Percentiles rank a stretch among this genome's conserved stretches.
These are phyloP conservation scores for Naso thynnoides DNA, from an alignment of 2,797 vertebrate species.

Conservation along the genomic window DNA sequence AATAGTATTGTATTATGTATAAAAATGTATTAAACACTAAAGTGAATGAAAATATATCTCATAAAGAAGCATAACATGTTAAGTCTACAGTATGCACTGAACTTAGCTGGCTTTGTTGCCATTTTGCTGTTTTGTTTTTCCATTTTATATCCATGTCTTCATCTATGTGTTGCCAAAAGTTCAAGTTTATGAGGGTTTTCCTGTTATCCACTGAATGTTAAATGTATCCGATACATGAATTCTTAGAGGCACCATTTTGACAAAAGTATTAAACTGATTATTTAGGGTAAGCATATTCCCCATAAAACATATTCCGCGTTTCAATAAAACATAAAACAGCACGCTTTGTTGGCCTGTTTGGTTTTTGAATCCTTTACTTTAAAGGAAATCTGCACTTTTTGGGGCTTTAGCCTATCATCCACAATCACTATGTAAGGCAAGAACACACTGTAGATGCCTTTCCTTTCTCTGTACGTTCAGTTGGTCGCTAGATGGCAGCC, in stretches of 20 bases:
- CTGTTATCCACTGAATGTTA: conserved; percentile 31
- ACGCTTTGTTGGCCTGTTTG: conserved; percentile 12
- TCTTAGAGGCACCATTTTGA: background rate
- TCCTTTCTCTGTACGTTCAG: too few species aligned
- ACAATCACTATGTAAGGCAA: too few species aligned
- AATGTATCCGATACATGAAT: conserved; percentile 16
- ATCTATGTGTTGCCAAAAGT: background rate
- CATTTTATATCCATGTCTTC: conserved; percentile 4
- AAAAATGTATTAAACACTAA: conserved; percentile 17
- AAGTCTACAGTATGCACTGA: conserved; percentile 60
- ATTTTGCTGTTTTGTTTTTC: conserved; percentile 15
- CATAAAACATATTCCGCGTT: conserved; percentile 20
- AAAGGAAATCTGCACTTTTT: background rate
- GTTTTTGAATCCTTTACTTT: background rate
- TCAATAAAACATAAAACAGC: conserved; percentile 50
- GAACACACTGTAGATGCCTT: too few species aligned
- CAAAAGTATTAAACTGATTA: background rate
- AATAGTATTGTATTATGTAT: conserved; percentile 12
- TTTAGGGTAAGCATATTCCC: conserved; percentile 18
- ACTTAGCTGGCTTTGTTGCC: conserved; percentile 22
- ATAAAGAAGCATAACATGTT: conserved; percentile 28
- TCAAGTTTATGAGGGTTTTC: conserved; percentile 1
- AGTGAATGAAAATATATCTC: conserved; percentile 13
- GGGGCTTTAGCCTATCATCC: too few species aligned
- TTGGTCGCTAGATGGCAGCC: too few species aligned